These are phyloP conservation scores for Callithrix jacchus DNA, from an alignment of 2,113 vertebrate genomes.

Conservation along the genomic window DNA sequence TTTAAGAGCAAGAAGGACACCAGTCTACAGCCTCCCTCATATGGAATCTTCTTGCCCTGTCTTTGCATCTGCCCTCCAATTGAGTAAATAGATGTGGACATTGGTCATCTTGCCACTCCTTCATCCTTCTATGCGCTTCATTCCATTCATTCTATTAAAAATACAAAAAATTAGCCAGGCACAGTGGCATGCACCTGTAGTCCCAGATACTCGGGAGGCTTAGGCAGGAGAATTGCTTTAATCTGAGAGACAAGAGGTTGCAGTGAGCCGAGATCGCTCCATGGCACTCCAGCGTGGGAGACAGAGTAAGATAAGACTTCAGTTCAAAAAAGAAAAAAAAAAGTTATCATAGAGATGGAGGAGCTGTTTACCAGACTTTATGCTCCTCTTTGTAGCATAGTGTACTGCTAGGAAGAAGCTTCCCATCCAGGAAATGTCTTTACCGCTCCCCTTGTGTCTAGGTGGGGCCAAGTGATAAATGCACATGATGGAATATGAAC, in stretches of 20 bases:
- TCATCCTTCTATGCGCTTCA: background rate
- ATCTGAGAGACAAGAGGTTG: too few species aligned
- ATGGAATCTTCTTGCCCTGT: background rate
- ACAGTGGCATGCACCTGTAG: too few species aligned
- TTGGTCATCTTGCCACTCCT: background rate
- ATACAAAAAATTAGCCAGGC: accelerated
- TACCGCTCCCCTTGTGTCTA: background rate
- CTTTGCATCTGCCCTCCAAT: background rate
- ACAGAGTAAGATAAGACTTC: too few species aligned
- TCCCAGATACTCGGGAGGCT: too few species aligned
- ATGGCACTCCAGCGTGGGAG: too few species aligned
- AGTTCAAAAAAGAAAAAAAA: too few species aligned
- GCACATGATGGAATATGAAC: background rate
- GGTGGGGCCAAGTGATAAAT: background rate
- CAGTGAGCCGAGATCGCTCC: too few species aligned
- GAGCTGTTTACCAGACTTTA: background rate
- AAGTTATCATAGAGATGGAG: background rate
- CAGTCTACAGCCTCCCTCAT: background rate
- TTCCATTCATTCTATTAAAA: background rate
- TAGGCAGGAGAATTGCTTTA: too few species aligned
- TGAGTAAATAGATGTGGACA: background rate
- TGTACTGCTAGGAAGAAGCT: background rate
- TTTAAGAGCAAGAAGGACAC: background rate
- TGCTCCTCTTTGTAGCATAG: background rate
- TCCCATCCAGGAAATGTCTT: background rate